Conservation (phyloP, 2,797 vertebrate genomes). For the Rhinichthys osculus region DNA sequence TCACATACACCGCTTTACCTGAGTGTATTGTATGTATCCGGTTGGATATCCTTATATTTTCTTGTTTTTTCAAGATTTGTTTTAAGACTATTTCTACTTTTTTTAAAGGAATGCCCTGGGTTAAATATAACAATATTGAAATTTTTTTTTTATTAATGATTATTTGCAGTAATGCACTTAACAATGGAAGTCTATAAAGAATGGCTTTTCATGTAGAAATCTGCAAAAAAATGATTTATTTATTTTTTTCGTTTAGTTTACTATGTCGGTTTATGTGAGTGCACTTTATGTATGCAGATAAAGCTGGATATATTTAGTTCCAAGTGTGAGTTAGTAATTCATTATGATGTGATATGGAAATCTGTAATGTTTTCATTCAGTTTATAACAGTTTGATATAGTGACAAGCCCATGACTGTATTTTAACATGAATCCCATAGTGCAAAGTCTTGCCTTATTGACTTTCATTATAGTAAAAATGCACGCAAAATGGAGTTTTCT, state of each 20-base stretch:
- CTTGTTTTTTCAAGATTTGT: background rate
- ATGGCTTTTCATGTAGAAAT: background rate
- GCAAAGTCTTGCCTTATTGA: background rate
- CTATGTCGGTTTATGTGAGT: background rate
- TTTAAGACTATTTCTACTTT: background rate
- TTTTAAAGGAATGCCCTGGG: background rate
- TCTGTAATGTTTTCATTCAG: background rate
- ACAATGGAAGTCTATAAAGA: background rate
- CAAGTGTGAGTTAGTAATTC: background rate
- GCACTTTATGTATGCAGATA: background rate
- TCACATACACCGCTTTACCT: background rate
- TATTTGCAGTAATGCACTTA: background rate
- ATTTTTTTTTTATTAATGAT: background rate
- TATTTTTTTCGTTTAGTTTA: too few species aligned
- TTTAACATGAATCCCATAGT: background rate
- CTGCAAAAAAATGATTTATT: background rate
- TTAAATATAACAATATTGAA: background rate
- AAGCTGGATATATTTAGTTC: background rate
- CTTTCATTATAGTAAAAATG: background rate
- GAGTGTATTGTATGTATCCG: background rate
- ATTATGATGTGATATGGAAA: background rate
- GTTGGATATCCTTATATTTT: background rate
- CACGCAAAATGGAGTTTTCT: background rate
- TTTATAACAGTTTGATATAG: background rate
- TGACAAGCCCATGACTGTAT: background rate